A percentile compares a stretch with the other conserved stretches of the same genome.
Conservation (phyloP, 2,888 invertebrate species). For the Luperina nickerlii region DNA sequence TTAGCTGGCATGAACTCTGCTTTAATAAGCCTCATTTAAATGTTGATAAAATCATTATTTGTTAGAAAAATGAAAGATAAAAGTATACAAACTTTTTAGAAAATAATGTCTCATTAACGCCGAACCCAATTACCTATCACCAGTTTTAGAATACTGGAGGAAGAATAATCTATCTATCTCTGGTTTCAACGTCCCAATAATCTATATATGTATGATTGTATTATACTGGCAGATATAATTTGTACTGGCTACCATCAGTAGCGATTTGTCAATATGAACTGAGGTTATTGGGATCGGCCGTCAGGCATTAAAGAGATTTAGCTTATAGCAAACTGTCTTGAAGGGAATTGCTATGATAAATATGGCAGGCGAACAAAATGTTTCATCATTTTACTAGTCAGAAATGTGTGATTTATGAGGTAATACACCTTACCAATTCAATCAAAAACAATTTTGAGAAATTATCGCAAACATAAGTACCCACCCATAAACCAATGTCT, state of each 20-base stretch:
- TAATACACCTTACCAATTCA: neutral
- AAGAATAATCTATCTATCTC: no score
- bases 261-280: neutral
- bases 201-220: neutral
- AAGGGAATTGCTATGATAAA: slow-evolving; percentile 31
- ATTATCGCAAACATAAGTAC: neutral
- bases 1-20: neutral
- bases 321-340: neutral
- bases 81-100: neutral
- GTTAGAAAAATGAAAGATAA: neutral
- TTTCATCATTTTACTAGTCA: neutral
- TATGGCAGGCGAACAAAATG: slow-evolving; percentile 2
- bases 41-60: neutral
- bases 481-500: no score
- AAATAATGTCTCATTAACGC: neutral
- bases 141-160: no score
- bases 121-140: neutral
- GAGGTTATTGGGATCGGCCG: neutral
- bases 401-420: neutral
- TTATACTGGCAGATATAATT: neutral
- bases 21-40: neutral
- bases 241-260: neutral
- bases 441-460: neutral
- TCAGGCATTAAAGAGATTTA: neutral
- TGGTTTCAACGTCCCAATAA: neutral